phyloP scores from a whole-genome alignment of 37 sponge, comb jelly and placozoan species.

The Amphimedon queenslandica region DNA sequence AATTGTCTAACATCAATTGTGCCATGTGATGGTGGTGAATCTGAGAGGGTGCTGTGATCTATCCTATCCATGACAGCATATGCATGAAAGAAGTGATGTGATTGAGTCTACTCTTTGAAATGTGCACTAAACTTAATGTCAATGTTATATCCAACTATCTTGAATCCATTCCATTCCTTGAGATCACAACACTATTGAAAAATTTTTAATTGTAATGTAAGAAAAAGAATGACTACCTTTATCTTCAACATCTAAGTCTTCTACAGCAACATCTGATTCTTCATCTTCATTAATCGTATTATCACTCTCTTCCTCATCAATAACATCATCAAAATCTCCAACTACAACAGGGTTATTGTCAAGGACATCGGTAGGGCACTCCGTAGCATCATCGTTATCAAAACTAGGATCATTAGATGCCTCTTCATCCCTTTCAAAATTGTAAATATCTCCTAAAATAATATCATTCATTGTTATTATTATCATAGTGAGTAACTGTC shows the following conservation, averaged over 20 bases:
- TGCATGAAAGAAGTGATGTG: neutral
- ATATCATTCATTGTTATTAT: too few species aligned
- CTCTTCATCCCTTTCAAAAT: too few species aligned
- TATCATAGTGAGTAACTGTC: too few species aligned
- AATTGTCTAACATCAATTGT: neutral
- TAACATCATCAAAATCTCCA: neutral
- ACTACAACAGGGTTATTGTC: neutral
- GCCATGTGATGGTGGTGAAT: neutral
- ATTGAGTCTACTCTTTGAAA: neutral
- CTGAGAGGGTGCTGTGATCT: neutral
- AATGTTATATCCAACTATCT: neutral
- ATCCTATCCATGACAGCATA: neutral
- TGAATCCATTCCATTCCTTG: neutral
- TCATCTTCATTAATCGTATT: neutral
- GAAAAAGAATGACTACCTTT: too few species aligned
- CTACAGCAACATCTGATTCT: neutral
- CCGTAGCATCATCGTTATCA: neutral
- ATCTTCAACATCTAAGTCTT: neutral
- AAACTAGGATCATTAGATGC: neutral
- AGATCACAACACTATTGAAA: neutral
- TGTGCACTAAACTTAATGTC: neutral
- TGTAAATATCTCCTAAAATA: too few species aligned
- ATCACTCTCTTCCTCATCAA: neutral
- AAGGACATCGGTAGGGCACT: neutral
- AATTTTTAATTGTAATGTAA: too few species aligned